Evolutionary conservation across 2,113 vertebrate genomes (phyloP).

Genomic region (Morone saxatilis): DNA sequence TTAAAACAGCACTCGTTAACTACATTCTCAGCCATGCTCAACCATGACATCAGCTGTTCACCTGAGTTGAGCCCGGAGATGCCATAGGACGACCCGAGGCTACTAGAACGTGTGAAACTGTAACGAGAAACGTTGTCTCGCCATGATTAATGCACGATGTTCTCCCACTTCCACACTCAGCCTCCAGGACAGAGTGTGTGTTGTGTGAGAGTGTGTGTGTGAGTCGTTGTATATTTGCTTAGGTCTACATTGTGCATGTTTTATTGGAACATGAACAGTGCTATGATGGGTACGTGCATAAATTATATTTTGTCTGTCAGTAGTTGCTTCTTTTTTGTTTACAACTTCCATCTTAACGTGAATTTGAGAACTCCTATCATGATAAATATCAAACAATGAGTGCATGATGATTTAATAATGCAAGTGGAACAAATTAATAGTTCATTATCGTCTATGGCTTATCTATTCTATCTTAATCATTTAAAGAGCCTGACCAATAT

Average conservation of each 20-base stretch:
- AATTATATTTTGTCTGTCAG: background rate
- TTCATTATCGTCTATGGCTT: background rate
- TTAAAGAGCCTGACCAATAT: background rate
- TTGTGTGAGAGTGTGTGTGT: slow-evolving; percentile 1
- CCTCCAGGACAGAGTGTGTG: slow-evolving; percentile 28
- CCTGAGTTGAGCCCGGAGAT: slow-evolving; percentile 8
- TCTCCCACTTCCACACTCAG: slow-evolving; percentile 41
- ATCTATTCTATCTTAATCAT: background rate
- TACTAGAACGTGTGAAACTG: slow-evolving; percentile 69
- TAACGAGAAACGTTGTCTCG: slow-evolving; percentile 60
- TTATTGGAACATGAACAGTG: background rate
- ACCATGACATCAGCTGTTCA: slow-evolving; percentile 30
- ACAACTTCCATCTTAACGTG: background rate
- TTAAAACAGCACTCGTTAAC: background rate
- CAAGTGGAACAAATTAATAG: background rate
- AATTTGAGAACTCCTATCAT: background rate
- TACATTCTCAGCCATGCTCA: slow-evolving; percentile 1
- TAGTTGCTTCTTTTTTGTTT: background rate
- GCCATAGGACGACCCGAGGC: slow-evolving; percentile 37
- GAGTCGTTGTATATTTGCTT: background rate
- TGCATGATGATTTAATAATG: slow-evolving; percentile 15
- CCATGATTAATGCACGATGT: slow-evolving; percentile 75
- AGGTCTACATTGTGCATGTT: background rate
- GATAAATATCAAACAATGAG: background rate
- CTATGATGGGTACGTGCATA: background rate